These are phyloP conservation scores for Belgica antarctica DNA, from an alignment of 2,888 invertebrate genomes.

Conservation along the genomic window DNA sequence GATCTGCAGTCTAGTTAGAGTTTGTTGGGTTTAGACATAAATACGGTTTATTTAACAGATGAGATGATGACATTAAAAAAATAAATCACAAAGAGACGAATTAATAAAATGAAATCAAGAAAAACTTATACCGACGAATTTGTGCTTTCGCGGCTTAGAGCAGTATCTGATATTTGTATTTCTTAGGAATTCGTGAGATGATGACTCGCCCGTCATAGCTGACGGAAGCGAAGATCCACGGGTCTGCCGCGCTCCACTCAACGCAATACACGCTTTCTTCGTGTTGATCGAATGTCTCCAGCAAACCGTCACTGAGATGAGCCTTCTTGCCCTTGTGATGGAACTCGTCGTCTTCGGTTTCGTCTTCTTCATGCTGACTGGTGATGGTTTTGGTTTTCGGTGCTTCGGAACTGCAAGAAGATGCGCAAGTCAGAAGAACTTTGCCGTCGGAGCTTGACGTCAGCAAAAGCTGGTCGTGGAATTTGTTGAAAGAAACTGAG, in stretches of 20 bases:
- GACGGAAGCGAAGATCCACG: slow-evolving; percentile 98
- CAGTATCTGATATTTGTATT: slow-evolving; percentile 90
- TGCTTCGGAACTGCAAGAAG: slow-evolving; percentile 82
- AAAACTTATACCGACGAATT: too few species aligned
- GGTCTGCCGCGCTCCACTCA: slow-evolving; percentile 96
- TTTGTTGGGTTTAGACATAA: slow-evolving; percentile 5
- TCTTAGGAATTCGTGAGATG: slow-evolving; percentile 88
- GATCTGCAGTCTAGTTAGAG: background rate
- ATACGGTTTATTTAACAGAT: background rate
- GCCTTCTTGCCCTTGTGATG: slow-evolving; percentile 38
- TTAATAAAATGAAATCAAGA: too few species aligned
- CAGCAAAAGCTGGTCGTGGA: slow-evolving; percentile 92
- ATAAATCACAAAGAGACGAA: too few species aligned
- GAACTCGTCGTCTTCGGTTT: background rate
- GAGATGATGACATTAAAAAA: background rate
- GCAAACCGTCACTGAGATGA: slow-evolving; percentile 70
- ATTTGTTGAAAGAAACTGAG: slow-evolving; percentile 92
- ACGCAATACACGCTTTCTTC: slow-evolving; percentile 97
- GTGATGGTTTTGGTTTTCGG: background rate
- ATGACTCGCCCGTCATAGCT: slow-evolving; percentile 96
- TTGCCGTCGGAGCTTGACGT: slow-evolving; percentile 94
- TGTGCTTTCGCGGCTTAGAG: too few species aligned
- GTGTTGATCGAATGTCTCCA: slow-evolving; percentile 92
- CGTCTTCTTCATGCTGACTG: slow-evolving; percentile 21
- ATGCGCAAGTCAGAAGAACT: slow-evolving; percentile 82